A percentile compares a stretch with the other conserved stretches of the same genome.
Conservation (phyloP, 2,797 vertebrate genomes). For the Dendrocincla tyrannina region DNA sequence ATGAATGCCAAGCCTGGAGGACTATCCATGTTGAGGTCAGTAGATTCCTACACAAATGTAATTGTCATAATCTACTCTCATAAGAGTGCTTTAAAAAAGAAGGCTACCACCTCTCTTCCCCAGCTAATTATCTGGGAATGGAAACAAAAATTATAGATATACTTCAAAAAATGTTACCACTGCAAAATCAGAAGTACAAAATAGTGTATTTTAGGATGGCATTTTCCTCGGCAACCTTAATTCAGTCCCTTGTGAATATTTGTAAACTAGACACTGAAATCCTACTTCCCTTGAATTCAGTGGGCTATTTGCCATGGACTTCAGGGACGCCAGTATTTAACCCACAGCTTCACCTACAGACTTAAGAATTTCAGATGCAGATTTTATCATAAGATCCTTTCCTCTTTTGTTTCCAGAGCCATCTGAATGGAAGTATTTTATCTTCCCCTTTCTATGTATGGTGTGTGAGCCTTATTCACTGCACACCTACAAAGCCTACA, state of each 20-base stretch:
- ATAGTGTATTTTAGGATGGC: neutral
- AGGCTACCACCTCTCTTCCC: neutral
- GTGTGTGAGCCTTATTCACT: neutral
- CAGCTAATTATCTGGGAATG: neutral
- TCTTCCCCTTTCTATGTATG: accelerated
- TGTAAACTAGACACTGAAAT: neutral
- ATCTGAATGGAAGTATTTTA: neutral
- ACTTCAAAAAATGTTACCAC: neutral
- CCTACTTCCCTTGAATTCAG: neutral
- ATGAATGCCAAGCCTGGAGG: neutral
- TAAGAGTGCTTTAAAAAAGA: neutral
- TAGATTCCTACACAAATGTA: neutral
- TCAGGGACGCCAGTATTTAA: neutral
- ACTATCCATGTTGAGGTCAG: neutral
- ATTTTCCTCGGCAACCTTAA: neutral
- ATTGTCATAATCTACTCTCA: neutral
- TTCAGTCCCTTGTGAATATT: neutral
- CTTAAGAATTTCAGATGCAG: neutral
- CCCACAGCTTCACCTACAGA: neutral
- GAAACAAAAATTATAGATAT: neutral
- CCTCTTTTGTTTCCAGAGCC: neutral
- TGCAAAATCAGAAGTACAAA: neutral
- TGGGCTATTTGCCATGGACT: neutral
- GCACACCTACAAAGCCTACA: neutral
- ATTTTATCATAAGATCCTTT: neutral